Conservation (phyloP, 2,113 vertebrate genomes). For the Genyomyrus donnyi region DNA sequence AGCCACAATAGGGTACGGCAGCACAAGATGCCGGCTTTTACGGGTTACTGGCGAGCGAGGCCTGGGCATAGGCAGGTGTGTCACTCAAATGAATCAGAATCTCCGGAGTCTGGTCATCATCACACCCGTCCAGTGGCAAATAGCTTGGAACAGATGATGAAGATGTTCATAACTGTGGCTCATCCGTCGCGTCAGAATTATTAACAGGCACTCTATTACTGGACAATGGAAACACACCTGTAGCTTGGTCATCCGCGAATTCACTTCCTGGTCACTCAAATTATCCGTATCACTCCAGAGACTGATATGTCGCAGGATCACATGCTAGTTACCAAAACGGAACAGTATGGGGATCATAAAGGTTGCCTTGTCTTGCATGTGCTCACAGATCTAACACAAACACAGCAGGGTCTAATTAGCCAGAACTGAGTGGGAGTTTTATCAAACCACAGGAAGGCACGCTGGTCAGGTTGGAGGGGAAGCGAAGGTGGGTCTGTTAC, state of each 20-base stretch:
- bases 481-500: not conserved
- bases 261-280: not conserved
- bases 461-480: not conserved
- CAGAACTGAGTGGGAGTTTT: not conserved
- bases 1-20: too few relatives aligned
- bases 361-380: not conserved
- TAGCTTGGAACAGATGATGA: not conserved
- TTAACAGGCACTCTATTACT: not conserved
- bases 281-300: not conserved
- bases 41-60: not conserved
- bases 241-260: not conserved
- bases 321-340: not conserved
- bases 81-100: not conserved
- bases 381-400: not conserved
- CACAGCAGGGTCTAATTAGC: not conserved
- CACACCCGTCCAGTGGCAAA: not conserved
- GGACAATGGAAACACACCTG: not conserved
- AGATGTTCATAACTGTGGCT: not conserved
- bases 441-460: not conserved
- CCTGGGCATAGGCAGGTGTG: not conserved
- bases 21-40: not conserved
- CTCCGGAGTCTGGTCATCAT: not conserved
- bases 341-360: not conserved
- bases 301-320: not conserved
- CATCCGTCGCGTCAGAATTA: not conserved